phyloP scores from a whole-genome alignment of 2,113 vertebrate species.

The Seriola quinqueradiata region DNA sequence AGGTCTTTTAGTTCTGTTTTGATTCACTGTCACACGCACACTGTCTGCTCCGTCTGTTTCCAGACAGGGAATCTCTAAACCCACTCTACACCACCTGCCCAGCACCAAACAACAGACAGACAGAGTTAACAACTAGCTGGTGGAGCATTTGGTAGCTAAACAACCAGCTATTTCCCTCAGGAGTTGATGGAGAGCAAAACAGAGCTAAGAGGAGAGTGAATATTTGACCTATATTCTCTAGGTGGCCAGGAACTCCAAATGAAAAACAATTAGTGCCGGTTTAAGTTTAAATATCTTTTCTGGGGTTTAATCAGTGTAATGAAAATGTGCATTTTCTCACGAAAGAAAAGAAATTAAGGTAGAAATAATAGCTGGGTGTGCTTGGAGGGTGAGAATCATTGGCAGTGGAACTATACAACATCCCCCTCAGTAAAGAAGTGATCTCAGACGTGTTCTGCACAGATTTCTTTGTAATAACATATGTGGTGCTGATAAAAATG shows the following conservation, averaged over 20 bases:
- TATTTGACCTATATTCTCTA: neutral
- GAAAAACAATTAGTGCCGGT: neutral
- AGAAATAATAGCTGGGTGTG: constrained; percentile 14
- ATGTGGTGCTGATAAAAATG: neutral
- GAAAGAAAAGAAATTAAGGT: neutral
- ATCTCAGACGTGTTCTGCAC: constrained; percentile 15
- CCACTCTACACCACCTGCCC: neutral
- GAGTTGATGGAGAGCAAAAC: neutral
- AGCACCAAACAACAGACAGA: neutral
- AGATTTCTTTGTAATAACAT: neutral
- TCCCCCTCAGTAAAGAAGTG: constrained; percentile 4
- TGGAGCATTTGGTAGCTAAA: neutral
- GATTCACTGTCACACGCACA: neutral
- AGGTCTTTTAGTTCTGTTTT: neutral
- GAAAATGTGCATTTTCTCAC: neutral
- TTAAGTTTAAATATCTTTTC: neutral
- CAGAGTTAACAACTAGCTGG: neutral
- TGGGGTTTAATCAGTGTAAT: neutral
- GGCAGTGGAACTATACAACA: neutral
- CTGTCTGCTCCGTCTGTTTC: too few species aligned
- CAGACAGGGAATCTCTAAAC: neutral
- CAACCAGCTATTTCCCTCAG: constrained; percentile 7
- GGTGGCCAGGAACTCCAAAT: neutral
- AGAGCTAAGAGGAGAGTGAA: neutral
- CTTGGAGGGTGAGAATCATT: constrained; percentile 3